Conservation (phyloP, 2,888 invertebrate genomes). For the Cylindroiulus punctatus region DNA sequence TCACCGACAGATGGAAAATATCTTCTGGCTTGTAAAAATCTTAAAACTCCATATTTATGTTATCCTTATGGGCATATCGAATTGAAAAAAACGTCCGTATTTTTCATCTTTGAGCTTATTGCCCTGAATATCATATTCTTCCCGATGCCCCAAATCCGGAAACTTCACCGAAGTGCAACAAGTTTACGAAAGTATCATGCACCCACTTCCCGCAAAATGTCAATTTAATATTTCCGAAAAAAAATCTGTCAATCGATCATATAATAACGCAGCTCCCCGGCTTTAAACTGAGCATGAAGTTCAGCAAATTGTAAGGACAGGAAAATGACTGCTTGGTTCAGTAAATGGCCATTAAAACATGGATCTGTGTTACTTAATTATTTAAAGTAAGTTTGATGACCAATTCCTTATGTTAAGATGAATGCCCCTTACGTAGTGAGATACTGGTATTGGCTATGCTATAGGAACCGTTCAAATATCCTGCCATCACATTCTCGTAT, state of each 20-base stretch:
- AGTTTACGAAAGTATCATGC: not conserved
- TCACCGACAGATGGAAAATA: not conserved
- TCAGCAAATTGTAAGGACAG: not conserved
- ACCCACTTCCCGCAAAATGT: not conserved
- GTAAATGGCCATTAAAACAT: not conserved
- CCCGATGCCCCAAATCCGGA: not conserved
- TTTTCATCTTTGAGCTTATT: no score
- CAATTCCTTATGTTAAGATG: no score
- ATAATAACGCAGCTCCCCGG: not conserved
- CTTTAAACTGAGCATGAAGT: not conserved
- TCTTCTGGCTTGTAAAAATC: not conserved
- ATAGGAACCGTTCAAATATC: no score
- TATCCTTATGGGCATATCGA: not conserved
- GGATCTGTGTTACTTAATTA: no score
- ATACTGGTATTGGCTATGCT: no score
- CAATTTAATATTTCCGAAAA: not conserved
- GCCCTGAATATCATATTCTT: not conserved
- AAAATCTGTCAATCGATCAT: constrained; percentile 24
- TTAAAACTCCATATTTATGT: not conserved
- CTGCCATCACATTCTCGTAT: no score
- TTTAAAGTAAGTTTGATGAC: no score
- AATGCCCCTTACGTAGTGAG: no score
- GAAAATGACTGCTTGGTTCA: not conserved
- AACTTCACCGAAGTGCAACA: not conserved
- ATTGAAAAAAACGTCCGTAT: not conserved